Base-by-base conservation (phyloP, 2,797 vertebrate genomes). In the Podarcis siculus region DNA sequence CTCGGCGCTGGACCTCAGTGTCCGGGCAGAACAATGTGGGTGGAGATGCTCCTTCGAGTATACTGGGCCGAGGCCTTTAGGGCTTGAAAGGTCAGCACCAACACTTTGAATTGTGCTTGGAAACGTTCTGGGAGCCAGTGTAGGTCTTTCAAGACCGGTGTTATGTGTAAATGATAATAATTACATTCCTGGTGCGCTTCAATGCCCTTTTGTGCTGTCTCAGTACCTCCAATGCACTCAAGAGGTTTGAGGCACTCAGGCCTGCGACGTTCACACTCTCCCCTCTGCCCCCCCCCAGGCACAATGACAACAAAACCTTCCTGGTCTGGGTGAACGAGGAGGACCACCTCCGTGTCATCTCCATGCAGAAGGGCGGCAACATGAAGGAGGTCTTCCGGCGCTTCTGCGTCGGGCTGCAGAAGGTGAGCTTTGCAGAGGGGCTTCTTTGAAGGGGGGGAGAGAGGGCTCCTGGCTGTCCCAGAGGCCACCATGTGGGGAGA, bases 331-430 rank as follows among this genome's bases (percentile, higher is more conserved):
- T 98, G 91, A 98, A 98, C 1, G 98, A 98, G 94, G 98, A 98
- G 91, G 98, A 98, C 79, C 98, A 98, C 42, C 96, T 98, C 86
- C 97, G 98, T 2, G 98, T 98, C 95, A 98, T 98, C 95, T 97
- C 98, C 94, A 98, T 98, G 98, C 95, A 98, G 96, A 93, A 97
- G 83, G 98, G 97, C 0, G 98, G 98, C 86, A 97, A 98, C 96
- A 98, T 98, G 98, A 98, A 98, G 96, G 97, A 98, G 88, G 98
- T 98, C 61, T 98, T 98, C 97, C 97, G 94, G 73, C 97, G 98
- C 90, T 98, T 98, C 96, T 98, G 98, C 17, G 95, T 96, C 4
- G 98, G 98, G 55, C 97, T 99, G 95, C 90, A 97, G 95, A 99
- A 96, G 98, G 98, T 99, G 94, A 67, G 91, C 21, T 7, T 72